Evolutionary conservation across 2,797 vertebrate species (phyloP).

Genomic region (Sebastes itinus): DNA sequence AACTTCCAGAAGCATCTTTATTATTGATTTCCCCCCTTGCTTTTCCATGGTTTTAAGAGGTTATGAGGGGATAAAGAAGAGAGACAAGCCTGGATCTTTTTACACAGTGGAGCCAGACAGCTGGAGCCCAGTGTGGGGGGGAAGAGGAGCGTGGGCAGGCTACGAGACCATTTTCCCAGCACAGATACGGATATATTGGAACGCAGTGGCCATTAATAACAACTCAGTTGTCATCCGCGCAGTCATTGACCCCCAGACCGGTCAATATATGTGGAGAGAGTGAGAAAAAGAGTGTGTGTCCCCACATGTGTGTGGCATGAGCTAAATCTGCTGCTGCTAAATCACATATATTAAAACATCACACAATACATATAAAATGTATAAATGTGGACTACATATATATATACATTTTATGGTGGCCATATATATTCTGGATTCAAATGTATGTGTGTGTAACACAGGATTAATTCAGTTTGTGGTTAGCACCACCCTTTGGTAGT

Average conservation of each 20-base stretch:
- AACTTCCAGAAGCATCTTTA: slow-evolving; percentile 71
- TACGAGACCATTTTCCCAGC: slow-evolving; percentile 77
- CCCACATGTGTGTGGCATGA: slow-evolving; percentile 7
- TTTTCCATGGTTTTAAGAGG: slow-evolving; percentile 73
- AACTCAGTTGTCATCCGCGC: slow-evolving; percentile 77
- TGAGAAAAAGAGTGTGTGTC: slow-evolving; percentile 26
- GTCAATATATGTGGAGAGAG: slow-evolving; percentile 69
- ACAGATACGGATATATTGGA: slow-evolving; percentile 77
- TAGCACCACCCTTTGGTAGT: slow-evolving; percentile 76
- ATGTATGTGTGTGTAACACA: background rate
- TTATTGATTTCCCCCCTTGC: slow-evolving; percentile 67
- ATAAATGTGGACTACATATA: slow-evolving; percentile 1
- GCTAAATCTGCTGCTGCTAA: slow-evolving; percentile 28
- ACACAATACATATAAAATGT: background rate
- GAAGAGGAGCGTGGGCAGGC: slow-evolving; percentile 57
- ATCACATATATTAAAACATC: slow-evolving; percentile 15
- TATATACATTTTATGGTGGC: background rate
- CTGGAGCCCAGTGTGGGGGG: slow-evolving; percentile 74
- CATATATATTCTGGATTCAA: slow-evolving; percentile 4
- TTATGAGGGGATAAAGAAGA: slow-evolving; percentile 70
- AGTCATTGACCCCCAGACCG: slow-evolving; percentile 77
- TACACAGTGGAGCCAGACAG: slow-evolving; percentile 81
- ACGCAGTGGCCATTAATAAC: slow-evolving; percentile 79
- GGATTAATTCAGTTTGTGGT: slow-evolving; percentile 66
- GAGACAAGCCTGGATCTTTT: slow-evolving; percentile 80